Conservation (phyloP, 2,113 vertebrate genomes). For the Laterallus jamaicensis region DNA sequence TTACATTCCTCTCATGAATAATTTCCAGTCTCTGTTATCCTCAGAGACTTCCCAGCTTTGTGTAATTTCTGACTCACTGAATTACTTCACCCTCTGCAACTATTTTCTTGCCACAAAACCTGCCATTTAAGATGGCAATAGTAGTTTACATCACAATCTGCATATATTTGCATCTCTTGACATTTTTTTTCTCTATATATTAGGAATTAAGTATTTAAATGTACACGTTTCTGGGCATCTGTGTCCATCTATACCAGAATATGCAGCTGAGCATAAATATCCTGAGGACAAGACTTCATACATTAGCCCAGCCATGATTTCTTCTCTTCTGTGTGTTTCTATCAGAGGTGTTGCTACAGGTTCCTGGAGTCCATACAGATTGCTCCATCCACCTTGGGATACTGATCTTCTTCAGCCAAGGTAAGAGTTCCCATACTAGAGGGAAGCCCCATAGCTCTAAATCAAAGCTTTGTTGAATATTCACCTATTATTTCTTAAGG, state of each 20-base stretch:
- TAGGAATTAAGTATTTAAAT: not conserved
- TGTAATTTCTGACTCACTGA: constrained; percentile 2
- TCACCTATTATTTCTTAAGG: not conserved
- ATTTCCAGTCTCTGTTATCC: not conserved
- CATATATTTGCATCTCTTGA: not conserved
- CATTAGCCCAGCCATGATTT: not conserved
- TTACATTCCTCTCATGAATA: constrained; percentile 5
- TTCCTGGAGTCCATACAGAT: not conserved
- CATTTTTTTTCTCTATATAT: not conserved
- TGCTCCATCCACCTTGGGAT: not conserved
- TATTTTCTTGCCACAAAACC: not conserved
- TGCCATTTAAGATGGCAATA: not conserved
- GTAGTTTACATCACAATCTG: not conserved
- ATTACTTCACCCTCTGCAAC: not conserved
- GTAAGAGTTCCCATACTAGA: not conserved
- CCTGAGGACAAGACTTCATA: not conserved
- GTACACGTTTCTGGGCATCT: not conserved
- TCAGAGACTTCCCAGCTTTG: not conserved
- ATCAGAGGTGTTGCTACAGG: not conserved
- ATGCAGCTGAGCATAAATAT: not conserved
- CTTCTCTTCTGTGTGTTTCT: not conserved
- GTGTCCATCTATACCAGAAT: too few relatives aligned
- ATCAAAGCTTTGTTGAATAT: not conserved
- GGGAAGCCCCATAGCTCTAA: not conserved
- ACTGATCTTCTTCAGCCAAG: not conserved